Evolutionary conservation across 2,888 invertebrate genomes (phyloP), one percentile per base, ranked within the genome.

Genomic region (Eretmocerus hayati): DNA sequence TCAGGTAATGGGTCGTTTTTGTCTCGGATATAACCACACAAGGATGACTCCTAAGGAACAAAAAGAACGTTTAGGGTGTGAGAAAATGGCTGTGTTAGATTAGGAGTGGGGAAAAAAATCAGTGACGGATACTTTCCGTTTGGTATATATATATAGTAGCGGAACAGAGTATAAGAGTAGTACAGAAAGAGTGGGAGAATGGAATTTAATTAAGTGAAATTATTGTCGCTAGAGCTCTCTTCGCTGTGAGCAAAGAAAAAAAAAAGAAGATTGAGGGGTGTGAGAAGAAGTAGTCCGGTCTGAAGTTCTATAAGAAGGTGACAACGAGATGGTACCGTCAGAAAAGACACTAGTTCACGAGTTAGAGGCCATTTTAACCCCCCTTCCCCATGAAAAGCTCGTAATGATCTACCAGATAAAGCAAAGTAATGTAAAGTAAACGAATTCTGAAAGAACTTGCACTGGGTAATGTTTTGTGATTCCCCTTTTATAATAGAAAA

Each of bases 151-250:
- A n/a, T n/a, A n/a, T n/a, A n/a, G n/a, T n/a, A n/a, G n/a, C n/a
- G n/a, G n/a, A n/a, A n/a, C n/a, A n/a, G n/a, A n/a, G n/a, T n/a
- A n/a, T n/a, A n/a, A n/a, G n/a, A n/a, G n/a, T n/a, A n/a, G n/a
- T n/a, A n/a, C n/a, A n/a, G n/a, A n/a, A n/a, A n/a, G 41, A 18
- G 30, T 41, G 43, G 48, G 42, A 69, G 69, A 71, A 69, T 69
- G 71, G 71, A 71, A 71, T 71, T 71, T 71, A 71, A 71, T 71
- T 71, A 71, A 71, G 67, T 67, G 63, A 66, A 67, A 67, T 67
- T 67, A 67, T 66, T 67, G 67, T 67, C 67, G 64, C 59, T 46
- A 54, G 53, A 52, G 52, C n/a, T n/a, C n/a, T n/a, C n/a, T n/a
- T n/a, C n/a, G n/a, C n/a, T n/a, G 51, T 54, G 39, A 47, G 55